A percentile compares a stretch with the other conserved stretches of the same genome.
phyloP scores from a whole-genome alignment of 2,113 vertebrate genomes.

The Phaetusa simplex region DNA sequence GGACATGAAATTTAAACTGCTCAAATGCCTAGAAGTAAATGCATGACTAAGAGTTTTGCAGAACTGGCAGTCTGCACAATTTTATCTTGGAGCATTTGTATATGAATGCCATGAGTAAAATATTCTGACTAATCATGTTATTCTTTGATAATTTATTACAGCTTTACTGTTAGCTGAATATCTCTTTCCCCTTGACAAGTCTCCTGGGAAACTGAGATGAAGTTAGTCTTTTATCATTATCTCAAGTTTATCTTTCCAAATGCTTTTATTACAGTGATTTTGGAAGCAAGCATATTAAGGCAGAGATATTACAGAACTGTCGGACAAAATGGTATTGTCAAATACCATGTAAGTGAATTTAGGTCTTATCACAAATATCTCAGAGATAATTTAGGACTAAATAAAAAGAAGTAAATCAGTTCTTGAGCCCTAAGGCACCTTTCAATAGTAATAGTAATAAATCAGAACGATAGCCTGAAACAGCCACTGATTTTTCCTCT shows the following conservation, averaged over 20 bases:
- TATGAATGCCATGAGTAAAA: not conserved
- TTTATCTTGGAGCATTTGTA: not conserved
- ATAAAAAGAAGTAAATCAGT: slow-evolving; percentile 69
- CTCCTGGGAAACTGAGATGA: not conserved
- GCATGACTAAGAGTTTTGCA: not conserved
- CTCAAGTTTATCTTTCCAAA: slow-evolving; percentile 40
- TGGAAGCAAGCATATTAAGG: slow-evolving; percentile 13
- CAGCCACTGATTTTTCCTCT: slow-evolving; percentile 61
- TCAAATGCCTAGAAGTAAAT: not conserved
- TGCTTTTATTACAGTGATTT: slow-evolving; percentile 39
- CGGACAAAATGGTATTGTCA: slow-evolving; percentile 30
- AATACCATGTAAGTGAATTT: slow-evolving; percentile 53
- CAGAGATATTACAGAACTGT: not conserved
- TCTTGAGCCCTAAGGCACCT: slow-evolving; percentile 62
- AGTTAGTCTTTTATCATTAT: slow-evolving; percentile 14
- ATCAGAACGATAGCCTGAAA: slow-evolving; percentile 65
- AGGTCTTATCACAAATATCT: slow-evolving; percentile 56
- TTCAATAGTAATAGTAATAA: slow-evolving; percentile 69
- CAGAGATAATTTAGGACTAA: slow-evolving; percentile 63
- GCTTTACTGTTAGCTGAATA: not conserved
- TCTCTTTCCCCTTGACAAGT: not conserved
- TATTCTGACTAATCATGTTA: slow-evolving; percentile 21
- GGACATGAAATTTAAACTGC: not conserved
- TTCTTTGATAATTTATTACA: not conserved
- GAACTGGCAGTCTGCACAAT: not conserved